Percentiles rank a stretch among this genome's conserved stretches.
phyloP scores from a whole-genome alignment of 2,888 invertebrate genomes.

The Cryptosula pallasiana region DNA sequence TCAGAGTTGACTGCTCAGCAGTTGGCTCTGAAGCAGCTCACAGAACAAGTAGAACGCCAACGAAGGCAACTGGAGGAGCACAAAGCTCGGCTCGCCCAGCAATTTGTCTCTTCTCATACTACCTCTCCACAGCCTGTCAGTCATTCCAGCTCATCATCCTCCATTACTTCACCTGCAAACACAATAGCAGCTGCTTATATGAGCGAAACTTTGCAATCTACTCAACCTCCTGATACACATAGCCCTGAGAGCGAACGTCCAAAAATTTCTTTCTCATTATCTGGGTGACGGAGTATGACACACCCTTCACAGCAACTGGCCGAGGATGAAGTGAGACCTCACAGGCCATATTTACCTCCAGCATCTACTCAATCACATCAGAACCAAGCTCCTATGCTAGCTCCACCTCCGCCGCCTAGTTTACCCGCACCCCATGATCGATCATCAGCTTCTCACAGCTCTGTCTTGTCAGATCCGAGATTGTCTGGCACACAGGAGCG shows the following conservation, averaged over 20 bases:
- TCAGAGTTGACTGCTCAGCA: conserved; percentile 21
- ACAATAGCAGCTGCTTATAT: neutral
- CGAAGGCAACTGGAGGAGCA: neutral
- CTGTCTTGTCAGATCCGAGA: neutral
- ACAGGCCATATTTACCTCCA: neutral
- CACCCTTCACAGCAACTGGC: neutral
- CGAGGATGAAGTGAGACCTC: neutral
- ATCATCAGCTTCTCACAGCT: neutral
- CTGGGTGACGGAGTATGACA: neutral
- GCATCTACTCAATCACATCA: too few species aligned
- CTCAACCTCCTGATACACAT: too few species aligned
- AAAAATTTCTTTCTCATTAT: conserved; percentile 3
- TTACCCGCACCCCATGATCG: neutral
- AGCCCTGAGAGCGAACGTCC: neutral
- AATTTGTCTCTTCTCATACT: neutral
- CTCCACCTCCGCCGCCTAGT: neutral
- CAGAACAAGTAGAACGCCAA: neutral
- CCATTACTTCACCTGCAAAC: neutral
- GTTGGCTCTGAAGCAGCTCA: neutral
- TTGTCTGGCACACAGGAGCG: neutral
- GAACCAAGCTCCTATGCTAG: neutral
- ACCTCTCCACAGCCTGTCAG: neutral
- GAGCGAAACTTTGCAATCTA: neutral
- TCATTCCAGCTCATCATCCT: neutral
- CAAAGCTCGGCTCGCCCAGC: neutral